phyloP scores from a whole-genome alignment of 2,888 invertebrate genomes.

The Drosophila paranaensis region DNA sequence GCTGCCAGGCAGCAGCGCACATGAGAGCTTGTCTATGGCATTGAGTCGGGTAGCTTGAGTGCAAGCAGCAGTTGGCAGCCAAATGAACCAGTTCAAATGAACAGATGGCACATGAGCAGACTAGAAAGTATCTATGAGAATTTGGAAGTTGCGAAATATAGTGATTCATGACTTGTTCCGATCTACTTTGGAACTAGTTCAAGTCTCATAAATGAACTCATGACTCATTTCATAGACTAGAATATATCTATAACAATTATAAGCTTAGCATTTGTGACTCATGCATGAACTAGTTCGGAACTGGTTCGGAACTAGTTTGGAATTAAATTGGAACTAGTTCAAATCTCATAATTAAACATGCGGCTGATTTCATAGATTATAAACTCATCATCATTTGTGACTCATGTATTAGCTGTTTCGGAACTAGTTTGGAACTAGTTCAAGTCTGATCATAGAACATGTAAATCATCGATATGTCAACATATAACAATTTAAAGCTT shows the following conservation, averaged over 20 bases:
- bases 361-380: too few relatives aligned
- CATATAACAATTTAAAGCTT: too few relatives aligned
- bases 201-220: neutral
- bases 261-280: neutral
- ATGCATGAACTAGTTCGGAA: neutral
- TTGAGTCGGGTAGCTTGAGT: slow-evolving; percentile 25
- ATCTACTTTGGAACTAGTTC: neutral
- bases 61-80: neutral
- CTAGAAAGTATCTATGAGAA: neutral
- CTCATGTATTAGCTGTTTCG: neutral
- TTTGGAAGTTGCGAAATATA: neutral
- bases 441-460: too few relatives aligned
- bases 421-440: too few relatives aligned
- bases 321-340: too few relatives aligned
- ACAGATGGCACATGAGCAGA: neutral
- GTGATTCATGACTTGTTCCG: neutral
- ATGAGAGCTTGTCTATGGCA: slow-evolving; percentile 31
- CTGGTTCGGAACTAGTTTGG: too few relatives aligned
- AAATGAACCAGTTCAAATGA: slow-evolving; percentile 7
- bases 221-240: too few relatives aligned
- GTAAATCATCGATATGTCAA: too few relatives aligned
- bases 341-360: too few relatives aligned
- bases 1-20: slow-evolving; percentile 18
- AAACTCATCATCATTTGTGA: too few relatives aligned
- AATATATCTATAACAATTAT: too few relatives aligned